Evolutionary conservation across 2,888 invertebrate genomes (phyloP).

Genomic region (Empis stercorea): DNA sequence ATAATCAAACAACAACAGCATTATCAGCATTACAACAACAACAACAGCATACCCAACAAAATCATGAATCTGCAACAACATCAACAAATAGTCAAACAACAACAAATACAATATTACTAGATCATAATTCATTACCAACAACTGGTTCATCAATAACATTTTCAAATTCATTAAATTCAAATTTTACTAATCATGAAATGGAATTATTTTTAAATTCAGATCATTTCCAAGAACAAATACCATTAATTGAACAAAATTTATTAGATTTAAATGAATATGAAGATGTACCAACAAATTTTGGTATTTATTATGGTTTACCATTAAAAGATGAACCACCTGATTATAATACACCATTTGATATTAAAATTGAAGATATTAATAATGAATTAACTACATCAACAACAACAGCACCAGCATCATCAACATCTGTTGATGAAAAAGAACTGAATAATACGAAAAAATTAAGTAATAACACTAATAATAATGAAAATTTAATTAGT

Average conservation of each 20-base stretch:
- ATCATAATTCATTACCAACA: conserved; percentile 3
- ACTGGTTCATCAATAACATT: conserved; percentile 15
- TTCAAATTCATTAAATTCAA: conserved; percentile 6
- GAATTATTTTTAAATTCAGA: conserved; percentile 32
- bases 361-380: conserved; percentile 18
- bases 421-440: conserved; percentile 12
- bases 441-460: conserved; percentile 11
- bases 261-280: conserved; percentile 45
- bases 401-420: no score
- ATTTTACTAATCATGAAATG: conserved; percentile 17
- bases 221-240: conserved; percentile 27
- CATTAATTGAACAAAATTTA: conserved; percentile 44
- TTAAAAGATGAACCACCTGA: conserved; percentile 37
- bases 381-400: no score
- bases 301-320: conserved; percentile 27
- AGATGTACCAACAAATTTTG: conserved; percentile 27
- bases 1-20: conserved; percentile 25
- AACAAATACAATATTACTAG: background rate
- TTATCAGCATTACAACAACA: conserved; percentile 14
- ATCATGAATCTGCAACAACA: conserved; percentile 2
- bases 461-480: conserved; percentile 8
- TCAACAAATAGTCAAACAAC: background rate
- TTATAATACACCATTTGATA: conserved; percentile 18
- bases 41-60: background rate
- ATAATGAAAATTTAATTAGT: conserved; percentile 4